Evolutionary conservation across 1,140 invertebrate species (phyloP).

Genomic region (Spodoptera litura): DNA sequence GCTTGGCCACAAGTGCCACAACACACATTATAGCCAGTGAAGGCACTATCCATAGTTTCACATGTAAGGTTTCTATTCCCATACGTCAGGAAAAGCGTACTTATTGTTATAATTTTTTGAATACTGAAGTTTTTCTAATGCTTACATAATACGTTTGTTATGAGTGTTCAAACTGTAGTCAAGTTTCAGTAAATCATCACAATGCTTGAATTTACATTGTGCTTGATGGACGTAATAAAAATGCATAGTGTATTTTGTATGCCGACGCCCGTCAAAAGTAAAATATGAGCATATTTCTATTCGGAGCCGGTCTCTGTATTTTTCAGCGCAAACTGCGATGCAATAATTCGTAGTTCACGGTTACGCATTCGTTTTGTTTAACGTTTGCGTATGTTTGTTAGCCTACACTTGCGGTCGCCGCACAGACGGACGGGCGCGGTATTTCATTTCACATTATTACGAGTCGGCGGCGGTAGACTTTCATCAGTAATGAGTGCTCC

Average conservation of each 20-base stretch:
- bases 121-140: neutral
- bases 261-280: conserved; percentile 1
- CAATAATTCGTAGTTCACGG: conserved; percentile 67
- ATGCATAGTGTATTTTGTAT: conserved; percentile 15
- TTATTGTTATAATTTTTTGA: neutral
- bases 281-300: conserved; percentile 18
- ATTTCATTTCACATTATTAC: conserved; percentile 79
- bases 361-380: conserved; percentile 56
- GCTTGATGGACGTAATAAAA: conserved; percentile 9
- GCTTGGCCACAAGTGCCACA: no score
- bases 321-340: conserved; percentile 23
- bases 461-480: conserved; percentile 65
- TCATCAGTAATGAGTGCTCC: conserved; percentile 71
- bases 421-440: conserved; percentile 67
- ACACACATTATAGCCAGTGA: no score
- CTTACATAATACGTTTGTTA: neutral
- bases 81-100: no score
- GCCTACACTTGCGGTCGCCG: conserved; percentile 64
- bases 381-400: conserved; percentile 59
- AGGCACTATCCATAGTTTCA: no score
- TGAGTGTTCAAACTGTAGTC: neutral
- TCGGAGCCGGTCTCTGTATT: conserved; percentile 19
- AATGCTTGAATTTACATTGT: neutral
- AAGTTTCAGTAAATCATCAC: conserved; percentile 6
- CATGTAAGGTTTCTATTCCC: no score